Evolutionary conservation across 1,140 invertebrate species (phyloP), one percentile per base, ranked within the genome.

Genomic region (Aporrectodea caliginosa): DNA sequence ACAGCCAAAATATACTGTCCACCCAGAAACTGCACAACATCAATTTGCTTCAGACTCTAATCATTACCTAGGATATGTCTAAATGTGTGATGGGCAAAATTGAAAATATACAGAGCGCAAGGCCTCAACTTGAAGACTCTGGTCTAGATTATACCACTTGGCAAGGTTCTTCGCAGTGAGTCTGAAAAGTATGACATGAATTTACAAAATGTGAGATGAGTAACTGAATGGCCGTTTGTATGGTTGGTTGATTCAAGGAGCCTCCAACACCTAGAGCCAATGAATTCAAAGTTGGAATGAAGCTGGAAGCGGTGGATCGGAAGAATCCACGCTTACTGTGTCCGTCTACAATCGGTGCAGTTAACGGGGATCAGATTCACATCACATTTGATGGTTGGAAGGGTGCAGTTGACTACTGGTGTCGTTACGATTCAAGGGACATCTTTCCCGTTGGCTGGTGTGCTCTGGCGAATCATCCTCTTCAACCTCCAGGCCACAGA

Each of bases 381-480:
- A 94, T 98, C 0, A 95, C 94, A 1, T 98, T 98, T 90, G 97
- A 99, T 90, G 97, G 97, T 0, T 99, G 97, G 97, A 90, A 95
- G 83, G 96, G 96, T 58, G 96, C 96, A 6, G 98, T 98, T 90
- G 97, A 98, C 89, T 99, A 98, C 85, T 98, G 95, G 95, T 97
- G 95, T 88, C 90, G 91, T 80, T 98, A 93, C 90, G 94, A 98
- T 83, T 96, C 94, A 0, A 89, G 96, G 79, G 96, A 98, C 87
- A 97, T 99, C 75, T 99, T 98, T 86, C 96, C 96, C 30, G 94
- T 95, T n/a, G 95, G 96, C 0, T 99, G 96, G 96, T 98, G 96
- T 91, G 92, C 93, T 33, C 92, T 92, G 83, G 96, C 94, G 84
- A 94, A 94, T 1, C 96, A 98, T 91, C 94, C 94, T 0, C 89